Evolutionary conservation across 2,888 invertebrate genomes (phyloP).

Genomic region (Clusia tigrina): DNA sequence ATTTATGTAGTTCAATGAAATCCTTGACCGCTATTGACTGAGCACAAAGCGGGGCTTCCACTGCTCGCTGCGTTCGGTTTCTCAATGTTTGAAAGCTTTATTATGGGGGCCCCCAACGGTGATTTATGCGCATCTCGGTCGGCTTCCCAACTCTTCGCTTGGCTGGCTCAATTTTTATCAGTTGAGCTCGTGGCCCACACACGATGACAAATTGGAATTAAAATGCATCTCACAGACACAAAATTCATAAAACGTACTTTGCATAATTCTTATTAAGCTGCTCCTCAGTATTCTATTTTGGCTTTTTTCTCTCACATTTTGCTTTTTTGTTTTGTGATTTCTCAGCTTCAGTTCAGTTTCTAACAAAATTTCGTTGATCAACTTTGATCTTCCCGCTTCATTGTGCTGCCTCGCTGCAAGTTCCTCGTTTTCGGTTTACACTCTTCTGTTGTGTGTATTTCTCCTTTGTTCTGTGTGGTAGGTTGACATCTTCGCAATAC

Average conservation of each 20-base stretch:
- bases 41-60: background rate
- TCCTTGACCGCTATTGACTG: background rate
- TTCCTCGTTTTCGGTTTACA: background rate
- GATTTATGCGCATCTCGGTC: slow-evolving; percentile 1
- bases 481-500: background rate
- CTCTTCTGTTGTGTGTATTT: background rate
- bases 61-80: background rate
- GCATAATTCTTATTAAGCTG: slow-evolving; percentile 16
- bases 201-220: slow-evolving; percentile 13
- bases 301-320: background rate
- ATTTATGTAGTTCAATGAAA: background rate
- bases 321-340: background rate
- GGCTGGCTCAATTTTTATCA: background rate
- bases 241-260: background rate
- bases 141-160: background rate
- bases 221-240: background rate
- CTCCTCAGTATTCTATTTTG: background rate
- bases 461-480: background rate
- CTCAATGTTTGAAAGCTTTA: background rate
- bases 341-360: too few relatives aligned
- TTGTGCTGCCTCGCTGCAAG: slow-evolving; percentile 3
- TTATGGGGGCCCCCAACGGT: background rate
- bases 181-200: slow-evolving; percentile 8
- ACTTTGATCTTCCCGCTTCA: slow-evolving; percentile 9
- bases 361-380: background rate